These are phyloP conservation scores for Scaeva pyrastri DNA, from an alignment of 2,888 invertebrate species.

Conservation along the genomic window DNA sequence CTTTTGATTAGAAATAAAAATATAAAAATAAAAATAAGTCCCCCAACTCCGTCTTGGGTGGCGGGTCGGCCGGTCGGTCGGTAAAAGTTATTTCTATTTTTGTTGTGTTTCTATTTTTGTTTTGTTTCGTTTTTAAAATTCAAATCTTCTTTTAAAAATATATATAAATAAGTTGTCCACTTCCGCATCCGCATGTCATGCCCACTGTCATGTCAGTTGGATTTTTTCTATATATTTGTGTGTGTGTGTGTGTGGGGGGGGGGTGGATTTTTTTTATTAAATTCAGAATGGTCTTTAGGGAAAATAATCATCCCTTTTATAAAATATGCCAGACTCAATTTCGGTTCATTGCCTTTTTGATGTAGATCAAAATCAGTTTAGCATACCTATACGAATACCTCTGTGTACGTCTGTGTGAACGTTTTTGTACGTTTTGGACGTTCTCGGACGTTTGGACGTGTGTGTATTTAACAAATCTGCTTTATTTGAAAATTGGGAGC, in stretches of 20 bases:
- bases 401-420: no score
- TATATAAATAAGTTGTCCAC: no score
- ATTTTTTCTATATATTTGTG: not conserved
- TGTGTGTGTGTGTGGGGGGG: no score
- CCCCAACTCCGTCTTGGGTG: no score
- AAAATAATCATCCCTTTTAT: conserved; percentile 1
- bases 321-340: conserved; percentile 38
- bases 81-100: not conserved
- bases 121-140: not conserved
- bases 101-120: no score
- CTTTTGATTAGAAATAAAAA: not conserved
- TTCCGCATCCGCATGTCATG: not conserved
- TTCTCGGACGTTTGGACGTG: not conserved
- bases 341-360: conserved; percentile 42
- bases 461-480: conserved; percentile 25
- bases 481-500: conserved; percentile 17
- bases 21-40: not conserved
- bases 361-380: conserved; percentile 48
- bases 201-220: not conserved
- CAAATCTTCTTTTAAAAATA: conserved; percentile 3
- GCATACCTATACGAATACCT: conserved; percentile 3
- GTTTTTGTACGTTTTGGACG: no score
- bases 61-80: no score
- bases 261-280: not conserved
- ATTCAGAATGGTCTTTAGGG: not conserved